Evolutionary conservation across 2,113 vertebrate species (phyloP).

Genomic region (Cromileptes altivelis): DNA sequence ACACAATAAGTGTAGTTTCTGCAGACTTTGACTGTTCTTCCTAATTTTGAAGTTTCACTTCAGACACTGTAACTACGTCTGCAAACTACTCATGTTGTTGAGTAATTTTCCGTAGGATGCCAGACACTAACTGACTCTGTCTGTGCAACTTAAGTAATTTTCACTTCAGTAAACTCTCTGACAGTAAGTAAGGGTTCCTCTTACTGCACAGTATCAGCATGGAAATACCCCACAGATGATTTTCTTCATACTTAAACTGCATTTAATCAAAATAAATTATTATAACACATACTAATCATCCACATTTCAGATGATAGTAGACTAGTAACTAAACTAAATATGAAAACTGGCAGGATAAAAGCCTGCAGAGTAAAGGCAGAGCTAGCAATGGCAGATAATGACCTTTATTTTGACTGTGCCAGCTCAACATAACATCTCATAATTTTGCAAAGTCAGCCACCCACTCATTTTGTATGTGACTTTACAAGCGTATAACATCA

Average conservation of each 20-base stretch:
- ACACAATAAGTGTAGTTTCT: neutral
- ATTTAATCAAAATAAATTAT: neutral
- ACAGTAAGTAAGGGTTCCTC: slow-evolving; percentile 21
- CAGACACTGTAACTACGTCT: neutral
- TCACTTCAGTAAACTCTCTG: slow-evolving; percentile 34
- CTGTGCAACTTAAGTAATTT: slow-evolving; percentile 41
- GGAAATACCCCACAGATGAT: neutral
- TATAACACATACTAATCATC: neutral
- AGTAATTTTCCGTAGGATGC: slow-evolving; percentile 16
- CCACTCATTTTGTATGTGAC: slow-evolving; percentile 19
- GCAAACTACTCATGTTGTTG: neutral
- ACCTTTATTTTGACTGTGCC: slow-evolving; percentile 14
- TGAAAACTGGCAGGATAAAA: neutral
- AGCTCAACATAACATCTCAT: neutral
- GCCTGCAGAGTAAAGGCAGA: too few relatives aligned
- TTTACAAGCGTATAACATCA: neutral
- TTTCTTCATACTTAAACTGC: neutral
- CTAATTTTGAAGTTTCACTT: neutral
- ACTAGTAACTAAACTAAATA: neutral
- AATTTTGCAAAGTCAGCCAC: neutral
- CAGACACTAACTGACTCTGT: slow-evolving; percentile 18
- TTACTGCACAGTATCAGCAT: slow-evolving; percentile 5
- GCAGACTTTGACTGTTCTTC: neutral
- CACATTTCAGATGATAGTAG: neutral
- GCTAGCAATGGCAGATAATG: neutral